A percentile compares a stretch with the other conserved stretches of the same genome.
These are phyloP conservation scores for Plebejus argus DNA, from an alignment of 2,888 invertebrate species.

Conservation along the genomic window DNA sequence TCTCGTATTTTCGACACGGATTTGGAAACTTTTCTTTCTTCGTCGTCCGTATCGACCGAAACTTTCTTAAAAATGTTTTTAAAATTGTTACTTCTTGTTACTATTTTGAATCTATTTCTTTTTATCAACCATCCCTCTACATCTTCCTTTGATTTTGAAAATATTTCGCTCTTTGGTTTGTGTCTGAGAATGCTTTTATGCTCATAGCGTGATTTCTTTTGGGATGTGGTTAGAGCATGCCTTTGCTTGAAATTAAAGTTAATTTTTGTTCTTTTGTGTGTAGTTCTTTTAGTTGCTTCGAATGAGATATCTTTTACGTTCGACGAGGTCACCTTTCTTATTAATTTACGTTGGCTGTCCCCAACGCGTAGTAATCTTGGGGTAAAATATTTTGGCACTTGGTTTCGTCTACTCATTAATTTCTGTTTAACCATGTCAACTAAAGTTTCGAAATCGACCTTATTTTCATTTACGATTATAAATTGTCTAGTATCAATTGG, in stretches of 20 bases:
- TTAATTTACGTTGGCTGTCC: background rate
- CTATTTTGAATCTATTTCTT: constrained; percentile 6
- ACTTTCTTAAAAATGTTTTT: background rate
- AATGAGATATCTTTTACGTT: background rate
- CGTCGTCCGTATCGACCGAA: background rate
- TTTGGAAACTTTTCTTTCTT: background rate
- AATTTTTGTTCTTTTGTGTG: background rate
- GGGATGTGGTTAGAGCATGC: background rate
- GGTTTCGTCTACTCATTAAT: background rate
- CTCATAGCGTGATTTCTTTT: background rate
- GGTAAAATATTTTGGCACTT: background rate
- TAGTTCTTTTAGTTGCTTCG: background rate
- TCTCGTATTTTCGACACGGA: background rate
- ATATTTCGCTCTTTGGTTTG: background rate
- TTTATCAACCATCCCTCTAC: background rate
- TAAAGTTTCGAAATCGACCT: background rate
- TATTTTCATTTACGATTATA: background rate
- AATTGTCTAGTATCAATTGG: background rate
- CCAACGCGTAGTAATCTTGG: background rate
- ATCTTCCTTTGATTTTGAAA: constrained; percentile 3
- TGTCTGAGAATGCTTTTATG: background rate
- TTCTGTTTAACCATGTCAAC: background rate
- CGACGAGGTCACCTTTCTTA: background rate
- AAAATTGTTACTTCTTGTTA: background rate
- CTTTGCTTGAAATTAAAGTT: background rate